Percentiles rank a stretch among this genome's conserved stretches.
Evolutionary conservation across 1,140 invertebrate genomes (phyloP).

Genomic region (Brachionus koreanus): DNA sequence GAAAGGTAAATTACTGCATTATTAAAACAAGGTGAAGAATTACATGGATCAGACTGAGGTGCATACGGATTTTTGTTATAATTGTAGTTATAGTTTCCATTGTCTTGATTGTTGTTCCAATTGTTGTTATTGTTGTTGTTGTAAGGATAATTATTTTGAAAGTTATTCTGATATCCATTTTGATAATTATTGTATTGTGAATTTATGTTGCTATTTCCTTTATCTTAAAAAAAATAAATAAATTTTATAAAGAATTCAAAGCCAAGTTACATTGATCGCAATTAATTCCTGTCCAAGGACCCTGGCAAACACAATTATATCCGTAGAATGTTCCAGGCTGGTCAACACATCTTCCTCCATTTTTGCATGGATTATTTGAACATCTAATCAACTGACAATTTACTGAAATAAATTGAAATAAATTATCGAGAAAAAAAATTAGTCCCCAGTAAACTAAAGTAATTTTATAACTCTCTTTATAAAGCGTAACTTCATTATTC

Average conservation of each 20-base stretch:
- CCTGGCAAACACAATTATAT: slow-evolving; percentile 17
- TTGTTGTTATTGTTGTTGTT: not conserved
- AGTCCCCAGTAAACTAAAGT: not conserved
- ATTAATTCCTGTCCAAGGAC: slow-evolving; percentile 23
- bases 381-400: slow-evolving; percentile 19
- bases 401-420: not conserved
- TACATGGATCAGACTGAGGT: not conserved
- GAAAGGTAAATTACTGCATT: not conserved
- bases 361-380: slow-evolving; percentile 31
- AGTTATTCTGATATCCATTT: not conserved
- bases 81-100: not conserved
- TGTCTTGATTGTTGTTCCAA: not conserved
- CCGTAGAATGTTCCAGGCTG: slow-evolving; percentile 36
- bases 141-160: not conserved
- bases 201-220: not conserved
- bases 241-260: not conserved
- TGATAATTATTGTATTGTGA: not conserved
- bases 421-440: not conserved
- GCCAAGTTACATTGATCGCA: slow-evolving; percentile 30
- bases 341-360: slow-evolving; percentile 13
- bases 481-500: too few relatives aligned
- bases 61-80: not conserved
- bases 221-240: not conserved
- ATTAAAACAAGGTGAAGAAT: slow-evolving; percentile 30
- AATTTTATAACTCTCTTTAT: too few relatives aligned